phyloP scores from a whole-genome alignment of 2,113 vertebrate genomes.

The Cololabis saira region DNA sequence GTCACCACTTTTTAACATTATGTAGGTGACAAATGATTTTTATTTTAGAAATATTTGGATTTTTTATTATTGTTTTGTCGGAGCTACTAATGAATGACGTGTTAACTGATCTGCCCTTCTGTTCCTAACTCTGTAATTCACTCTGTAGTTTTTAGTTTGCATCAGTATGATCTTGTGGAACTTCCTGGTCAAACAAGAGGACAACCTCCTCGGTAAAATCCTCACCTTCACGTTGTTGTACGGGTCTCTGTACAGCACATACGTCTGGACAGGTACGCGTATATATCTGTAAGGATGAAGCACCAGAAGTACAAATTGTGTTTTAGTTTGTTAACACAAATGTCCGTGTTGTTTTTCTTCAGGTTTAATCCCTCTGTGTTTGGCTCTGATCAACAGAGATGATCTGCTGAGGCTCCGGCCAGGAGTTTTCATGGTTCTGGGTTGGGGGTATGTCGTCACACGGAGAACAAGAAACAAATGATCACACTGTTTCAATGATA shows the following conservation, averaged over 20 bases:
- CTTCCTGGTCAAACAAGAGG: constrained; percentile 87
- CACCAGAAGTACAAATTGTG: no score
- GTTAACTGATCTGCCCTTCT: not conserved
- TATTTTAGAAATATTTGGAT: not conserved
- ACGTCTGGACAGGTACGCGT: constrained; percentile 92
- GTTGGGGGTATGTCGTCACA: constrained; percentile 88
- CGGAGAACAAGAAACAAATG: not conserved
- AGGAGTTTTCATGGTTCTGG: constrained; percentile 87
- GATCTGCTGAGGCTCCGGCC: constrained; percentile 88
- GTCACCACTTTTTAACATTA: no score
- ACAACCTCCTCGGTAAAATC: constrained; percentile 86
- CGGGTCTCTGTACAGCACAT: constrained; percentile 94
- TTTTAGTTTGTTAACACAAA: no score
- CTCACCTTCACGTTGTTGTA: constrained; percentile 93
- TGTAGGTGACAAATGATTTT: not conserved
- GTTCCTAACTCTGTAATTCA: not conserved
- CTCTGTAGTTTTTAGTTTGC: constrained; percentile 88
- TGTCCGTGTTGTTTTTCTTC: constrained; percentile 24
- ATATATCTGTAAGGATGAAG: not conserved
- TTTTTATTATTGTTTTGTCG: no score
- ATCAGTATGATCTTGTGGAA: constrained; percentile 95
- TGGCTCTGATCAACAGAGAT: constrained; percentile 90
- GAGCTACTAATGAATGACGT: no score
- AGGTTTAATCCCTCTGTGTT: constrained; percentile 92
- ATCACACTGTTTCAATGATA: not conserved